A percentile compares a stretch with the other conserved stretches of the same genome.
These are phyloP conservation scores for Austrolebias charrua DNA, from an alignment of 2,797 vertebrate species.

Conservation along the genomic window DNA sequence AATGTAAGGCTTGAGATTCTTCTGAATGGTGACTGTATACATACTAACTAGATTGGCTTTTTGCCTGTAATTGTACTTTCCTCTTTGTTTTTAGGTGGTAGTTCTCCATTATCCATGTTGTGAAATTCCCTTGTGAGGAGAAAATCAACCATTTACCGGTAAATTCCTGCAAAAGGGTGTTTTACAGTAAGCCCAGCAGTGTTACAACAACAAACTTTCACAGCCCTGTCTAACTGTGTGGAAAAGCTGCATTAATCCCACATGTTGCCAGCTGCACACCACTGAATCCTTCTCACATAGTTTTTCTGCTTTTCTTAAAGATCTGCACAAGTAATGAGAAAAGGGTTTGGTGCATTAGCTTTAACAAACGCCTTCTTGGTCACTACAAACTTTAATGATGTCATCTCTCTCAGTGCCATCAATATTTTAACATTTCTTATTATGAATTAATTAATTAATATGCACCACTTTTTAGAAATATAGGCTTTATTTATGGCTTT, in stretches of 20 bases:
- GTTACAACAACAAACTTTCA: slow-evolving; percentile 1
- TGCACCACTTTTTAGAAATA: too few relatives aligned
- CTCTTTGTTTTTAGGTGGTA: slow-evolving; percentile 7
- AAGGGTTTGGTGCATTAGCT: too few relatives aligned
- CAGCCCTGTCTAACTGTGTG: neutral
- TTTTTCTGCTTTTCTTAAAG: too few relatives aligned
- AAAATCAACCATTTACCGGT: slow-evolving; percentile 34
- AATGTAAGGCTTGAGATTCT: too few relatives aligned
- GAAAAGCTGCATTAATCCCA: slow-evolving; percentile 13
- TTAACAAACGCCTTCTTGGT: too few relatives aligned
- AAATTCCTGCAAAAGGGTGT: slow-evolving; percentile 18
- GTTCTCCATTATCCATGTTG: slow-evolving; percentile 19
- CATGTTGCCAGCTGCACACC: slow-evolving; percentile 2
- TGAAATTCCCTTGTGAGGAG: slow-evolving; percentile 24
- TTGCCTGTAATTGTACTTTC: neutral
- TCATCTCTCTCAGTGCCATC: too few relatives aligned
- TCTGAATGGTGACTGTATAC: too few relatives aligned
- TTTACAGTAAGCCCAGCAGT: slow-evolving; percentile 16
- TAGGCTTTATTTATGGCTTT: neutral
- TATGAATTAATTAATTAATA: too few relatives aligned
- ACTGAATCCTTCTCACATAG: neutral
- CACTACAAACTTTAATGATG: too few relatives aligned
- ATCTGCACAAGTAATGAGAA: too few relatives aligned
- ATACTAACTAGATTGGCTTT: too few relatives aligned
- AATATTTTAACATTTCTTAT: too few relatives aligned